phyloP scores from a whole-genome alignment of 2,797 vertebrate species.

The Characodon lateralis region DNA sequence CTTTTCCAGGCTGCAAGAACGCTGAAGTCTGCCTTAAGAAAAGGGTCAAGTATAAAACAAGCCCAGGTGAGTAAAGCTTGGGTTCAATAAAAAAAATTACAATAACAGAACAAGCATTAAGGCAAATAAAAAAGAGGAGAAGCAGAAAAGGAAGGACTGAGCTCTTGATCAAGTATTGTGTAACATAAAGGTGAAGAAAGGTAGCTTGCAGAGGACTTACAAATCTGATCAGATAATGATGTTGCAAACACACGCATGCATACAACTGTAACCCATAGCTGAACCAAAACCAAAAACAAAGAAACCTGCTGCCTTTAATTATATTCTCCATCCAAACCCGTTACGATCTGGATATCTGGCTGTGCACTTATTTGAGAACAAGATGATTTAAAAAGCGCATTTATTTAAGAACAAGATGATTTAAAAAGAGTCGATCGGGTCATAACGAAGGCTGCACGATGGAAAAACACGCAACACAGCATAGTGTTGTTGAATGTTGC shows the following conservation, averaged over 20 bases:
- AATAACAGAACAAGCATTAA: not conserved
- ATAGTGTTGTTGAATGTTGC: too few relatives aligned
- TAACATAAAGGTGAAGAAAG: constrained; percentile 22
- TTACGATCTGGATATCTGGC: not conserved
- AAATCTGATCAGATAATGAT: constrained; percentile 48
- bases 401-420: too few relatives aligned
- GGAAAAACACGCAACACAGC: too few relatives aligned
- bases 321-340: constrained; percentile 1
- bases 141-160: not conserved
- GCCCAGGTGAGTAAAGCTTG: not conserved
- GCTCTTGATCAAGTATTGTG: constrained; percentile 14
- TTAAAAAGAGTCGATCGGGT: too few relatives aligned
- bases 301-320: not conserved
- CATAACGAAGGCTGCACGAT: too few relatives aligned
- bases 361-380: not conserved
- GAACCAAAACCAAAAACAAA: constrained; percentile 48
- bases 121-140: not conserved
- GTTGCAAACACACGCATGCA: constrained; percentile 22
- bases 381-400: too few relatives aligned
- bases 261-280: constrained; percentile 41
- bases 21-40: not conserved
- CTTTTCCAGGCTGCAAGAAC: not conserved
- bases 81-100: not conserved
- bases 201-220: constrained; percentile 14
- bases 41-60: not conserved